Percentiles rank a stretch among this genome's conserved stretches.
These are phyloP conservation scores for Dendrolimus pini DNA, from an alignment of 2,888 invertebrate species.

Conservation along the genomic window DNA sequence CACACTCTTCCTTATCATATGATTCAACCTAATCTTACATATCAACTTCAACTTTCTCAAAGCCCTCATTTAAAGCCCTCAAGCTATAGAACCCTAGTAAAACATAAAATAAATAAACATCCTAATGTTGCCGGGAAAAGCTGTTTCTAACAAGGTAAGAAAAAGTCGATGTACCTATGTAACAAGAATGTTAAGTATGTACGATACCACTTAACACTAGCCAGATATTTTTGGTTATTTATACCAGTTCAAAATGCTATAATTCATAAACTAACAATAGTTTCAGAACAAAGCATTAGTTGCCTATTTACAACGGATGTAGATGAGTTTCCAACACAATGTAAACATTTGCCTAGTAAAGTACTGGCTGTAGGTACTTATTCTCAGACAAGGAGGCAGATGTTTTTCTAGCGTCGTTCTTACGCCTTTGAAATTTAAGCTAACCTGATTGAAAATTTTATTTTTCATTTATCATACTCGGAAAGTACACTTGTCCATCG, in stretches of 20 bases:
- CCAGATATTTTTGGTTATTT: constrained; percentile 5
- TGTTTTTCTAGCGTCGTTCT: background rate
- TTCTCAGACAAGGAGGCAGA: background rate
- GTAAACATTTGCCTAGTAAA: background rate
- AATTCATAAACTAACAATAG: constrained; percentile 9
- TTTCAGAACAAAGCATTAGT: constrained; percentile 7
- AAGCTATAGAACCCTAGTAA: too few relatives aligned
- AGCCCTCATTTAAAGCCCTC: too few relatives aligned
- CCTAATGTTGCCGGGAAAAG: background rate
- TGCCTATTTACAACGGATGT: background rate
- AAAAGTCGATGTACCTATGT: constrained; percentile 19
- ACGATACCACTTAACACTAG: constrained; percentile 16
- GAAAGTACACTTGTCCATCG: too few relatives aligned
- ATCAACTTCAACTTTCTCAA: too few relatives aligned
- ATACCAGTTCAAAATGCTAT: constrained; percentile 4
- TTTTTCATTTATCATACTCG: too few relatives aligned
- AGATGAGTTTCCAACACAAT: background rate
- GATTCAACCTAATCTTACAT: too few relatives aligned
- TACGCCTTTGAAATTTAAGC: too few relatives aligned
- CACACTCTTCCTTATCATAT: too few relatives aligned
- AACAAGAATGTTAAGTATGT: constrained; percentile 16
- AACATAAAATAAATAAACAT: too few relatives aligned
- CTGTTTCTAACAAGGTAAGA: background rate
- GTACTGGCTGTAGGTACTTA: background rate
- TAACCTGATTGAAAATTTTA: too few relatives aligned